Evolutionary conservation across 2,113 vertebrate genomes (phyloP), one percentile per base, ranked within the genome.

Genomic region (Gavia stellata): DNA sequence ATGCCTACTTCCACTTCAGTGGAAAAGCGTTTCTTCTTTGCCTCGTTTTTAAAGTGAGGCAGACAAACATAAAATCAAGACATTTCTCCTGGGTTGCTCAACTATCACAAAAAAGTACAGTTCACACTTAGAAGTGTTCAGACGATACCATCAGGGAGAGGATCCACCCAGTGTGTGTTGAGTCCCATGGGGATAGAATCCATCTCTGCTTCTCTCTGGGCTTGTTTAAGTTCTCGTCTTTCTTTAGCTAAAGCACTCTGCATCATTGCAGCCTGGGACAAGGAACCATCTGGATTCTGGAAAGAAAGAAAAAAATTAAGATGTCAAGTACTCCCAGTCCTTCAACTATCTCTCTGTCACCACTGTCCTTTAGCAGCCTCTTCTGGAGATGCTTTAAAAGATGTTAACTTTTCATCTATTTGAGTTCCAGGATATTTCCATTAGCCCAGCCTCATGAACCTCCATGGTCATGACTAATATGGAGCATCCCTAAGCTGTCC

Each of bases 251-350:
- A 97, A 33, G 99, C 99, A 63, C 99, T 99, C 97, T 99, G 99
- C 99, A 99, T 99, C 99, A 99, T 99, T 42, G 99, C 99, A 13
- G 99, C 99, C 95, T 99, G 99, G 40, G 99, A 99, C 79, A 99
- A 97, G 14, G 99, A 99, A 68, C 99, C 99, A 87, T 99, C 99
- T 17, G 99, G 99, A 96, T 99, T 99, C 99, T 99, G 90, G 16
- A 86, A 71, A 72, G 58, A 34, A 90, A 84, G 31, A 66, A 52
- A 24, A 81, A 38, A n/a, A 17, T 24, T 47, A 17, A 31, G 5
- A 77, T 23, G 75, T 86, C 47, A 86, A 55, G 70, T n/a, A 59
- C 29, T n/a, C 45, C 19, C 70, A 75, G 5, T 42, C 18, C 50
- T 84, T 45, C 40, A 56, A 34, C 9, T 61, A 33, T 26, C 25